Evolutionary conservation across 2,113 vertebrate genomes (phyloP).

Genomic region (Pithys albifrons): DNA sequence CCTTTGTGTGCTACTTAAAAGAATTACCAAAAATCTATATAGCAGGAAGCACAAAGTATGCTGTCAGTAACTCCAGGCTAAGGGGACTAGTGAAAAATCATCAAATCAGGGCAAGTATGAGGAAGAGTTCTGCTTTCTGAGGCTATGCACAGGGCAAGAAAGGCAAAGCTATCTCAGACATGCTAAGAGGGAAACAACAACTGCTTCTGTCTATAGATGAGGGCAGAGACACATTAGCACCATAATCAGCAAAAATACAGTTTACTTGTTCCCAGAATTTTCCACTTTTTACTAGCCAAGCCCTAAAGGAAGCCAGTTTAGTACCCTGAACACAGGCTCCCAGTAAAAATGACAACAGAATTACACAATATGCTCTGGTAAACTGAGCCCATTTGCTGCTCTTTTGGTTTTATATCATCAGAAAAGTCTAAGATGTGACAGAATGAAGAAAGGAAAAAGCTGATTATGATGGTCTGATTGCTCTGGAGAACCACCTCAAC

Average conservation of each 20-base stretch:
- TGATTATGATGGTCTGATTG: not conserved
- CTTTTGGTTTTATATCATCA: not conserved
- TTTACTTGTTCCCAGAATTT: not conserved
- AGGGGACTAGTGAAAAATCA: slow-evolving; percentile 26
- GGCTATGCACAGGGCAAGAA: not conserved
- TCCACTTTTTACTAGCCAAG: not conserved
- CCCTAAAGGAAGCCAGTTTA: not conserved
- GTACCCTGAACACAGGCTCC: not conserved
- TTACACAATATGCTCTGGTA: not conserved
- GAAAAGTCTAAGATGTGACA: not conserved
- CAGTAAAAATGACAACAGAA: slow-evolving; percentile 18
- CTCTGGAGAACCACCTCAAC: not conserved
- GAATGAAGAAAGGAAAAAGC: not conserved
- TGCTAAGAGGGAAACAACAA: not conserved
- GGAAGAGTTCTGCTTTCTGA: not conserved
- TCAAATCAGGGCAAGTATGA: not conserved
- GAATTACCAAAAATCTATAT: slow-evolving; percentile 1
- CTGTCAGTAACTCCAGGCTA: slow-evolving; percentile 33
- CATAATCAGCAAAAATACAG: not conserved
- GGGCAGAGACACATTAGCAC: not conserved
- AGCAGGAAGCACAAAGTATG: not conserved
- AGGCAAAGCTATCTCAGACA: not conserved
- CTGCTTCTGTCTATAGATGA: not conserved
- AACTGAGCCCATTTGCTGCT: not conserved
- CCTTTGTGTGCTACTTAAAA: slow-evolving; percentile 10